These are phyloP conservation scores for Illadopsis cleaveri DNA, from an alignment of 2,113 vertebrate species.

Conservation along the genomic window DNA sequence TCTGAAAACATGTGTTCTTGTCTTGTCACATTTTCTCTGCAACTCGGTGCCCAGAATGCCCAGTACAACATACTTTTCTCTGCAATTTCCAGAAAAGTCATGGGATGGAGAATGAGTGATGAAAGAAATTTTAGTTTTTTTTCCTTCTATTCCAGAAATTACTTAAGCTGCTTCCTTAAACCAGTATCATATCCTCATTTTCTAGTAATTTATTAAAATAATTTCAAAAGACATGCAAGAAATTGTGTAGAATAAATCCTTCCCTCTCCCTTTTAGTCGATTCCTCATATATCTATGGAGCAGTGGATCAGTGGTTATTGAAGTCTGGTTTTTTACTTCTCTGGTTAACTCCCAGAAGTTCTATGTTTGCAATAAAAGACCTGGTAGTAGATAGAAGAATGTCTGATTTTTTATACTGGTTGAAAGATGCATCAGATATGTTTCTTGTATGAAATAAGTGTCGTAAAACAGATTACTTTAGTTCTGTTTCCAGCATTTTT, in stretches of 20 bases:
- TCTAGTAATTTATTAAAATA: neutral
- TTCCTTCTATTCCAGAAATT: neutral
- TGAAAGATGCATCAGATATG: neutral
- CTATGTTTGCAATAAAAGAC: neutral
- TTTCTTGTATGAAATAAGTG: neutral
- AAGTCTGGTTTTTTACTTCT: neutral
- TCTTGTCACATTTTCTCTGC: neutral
- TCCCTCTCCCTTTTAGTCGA: neutral
- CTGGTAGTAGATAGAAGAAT: neutral
- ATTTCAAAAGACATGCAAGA: neutral
- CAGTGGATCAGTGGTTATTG: neutral
- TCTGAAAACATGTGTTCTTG: neutral
- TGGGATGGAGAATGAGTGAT: neutral
- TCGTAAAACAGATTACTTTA: neutral
- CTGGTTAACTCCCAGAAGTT: neutral
- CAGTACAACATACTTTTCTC: neutral
- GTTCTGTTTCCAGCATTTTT: neutral
- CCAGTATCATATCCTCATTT: neutral
- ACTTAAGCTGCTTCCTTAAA: neutral
- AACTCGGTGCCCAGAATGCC: neutral
- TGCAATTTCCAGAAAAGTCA: neutral
- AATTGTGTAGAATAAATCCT: neutral
- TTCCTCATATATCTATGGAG: neutral
- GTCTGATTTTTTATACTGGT: neutral
- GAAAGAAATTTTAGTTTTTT: rapidly evolving